Base-by-base conservation (phyloP, 2,888 invertebrate species). In the Thereva unica region DNA sequence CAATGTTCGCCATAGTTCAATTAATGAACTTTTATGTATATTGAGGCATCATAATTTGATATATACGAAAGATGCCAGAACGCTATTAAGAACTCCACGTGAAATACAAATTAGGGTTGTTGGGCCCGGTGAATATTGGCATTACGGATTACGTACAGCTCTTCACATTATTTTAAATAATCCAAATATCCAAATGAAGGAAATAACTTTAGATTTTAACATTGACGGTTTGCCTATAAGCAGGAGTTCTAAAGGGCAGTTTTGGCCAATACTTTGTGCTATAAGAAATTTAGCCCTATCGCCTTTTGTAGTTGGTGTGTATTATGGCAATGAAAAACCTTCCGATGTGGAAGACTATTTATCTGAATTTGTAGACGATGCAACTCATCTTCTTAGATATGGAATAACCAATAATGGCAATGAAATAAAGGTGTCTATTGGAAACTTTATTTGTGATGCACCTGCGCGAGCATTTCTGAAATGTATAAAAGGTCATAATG, bases 201-300 rank as follows among this genome's bases (percentile, higher is more conserved):
- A 12, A 38, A 54, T 67, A n/a, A 9, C 9, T 8, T 44, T 67
- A 5, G 12, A 49, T 49, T 63, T 67, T n/a, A 65, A 56, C 12
- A 56, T 65, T 23, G 65, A 65, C 40, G 65, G 56, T 3, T 8
- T 65, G 42, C 47, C 41, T 4, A 63, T 67, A 37, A 54, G 40
- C 12, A 63, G 49, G 34, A 67, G 63, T 34, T 55, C 50, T 8
- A 47, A 55, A 55, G 45, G 38, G 8, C 52, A 59, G 45, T 53
- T 66, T 66, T 59, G 66, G 66, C 66, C 56, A 4, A 66, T 66
- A 10, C n/a, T 61, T 34, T 12, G 52, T 2, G 9, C 9, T 7
- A 8, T n/a, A 5, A n/a, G 37, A n/a, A 42, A 35, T 9, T 35
- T 8, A 8, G 10, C 9, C 3, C 2, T 23, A 7, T 1, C 40